These are phyloP conservation scores for Eucidaris tribuloides DNA, from an alignment of 35 echinoderm and acorn worm genomes.

Conservation along the genomic window DNA sequence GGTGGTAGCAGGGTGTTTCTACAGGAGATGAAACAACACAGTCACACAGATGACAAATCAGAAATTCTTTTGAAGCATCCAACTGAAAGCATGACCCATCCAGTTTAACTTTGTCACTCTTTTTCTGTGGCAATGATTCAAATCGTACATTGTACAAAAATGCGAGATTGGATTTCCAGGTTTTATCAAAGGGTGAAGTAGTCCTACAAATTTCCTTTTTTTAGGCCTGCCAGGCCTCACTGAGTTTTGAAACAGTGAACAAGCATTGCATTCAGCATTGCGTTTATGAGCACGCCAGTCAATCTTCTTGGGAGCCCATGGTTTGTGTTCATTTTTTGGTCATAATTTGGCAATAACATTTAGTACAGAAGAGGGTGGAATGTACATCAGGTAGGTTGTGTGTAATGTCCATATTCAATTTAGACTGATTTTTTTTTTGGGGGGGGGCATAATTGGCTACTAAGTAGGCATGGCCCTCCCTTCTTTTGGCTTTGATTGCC, in stretches of 20 bases:
- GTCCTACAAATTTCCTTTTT: background rate
- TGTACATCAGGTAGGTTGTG: background rate
- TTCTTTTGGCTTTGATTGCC: background rate
- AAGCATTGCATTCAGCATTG: background rate
- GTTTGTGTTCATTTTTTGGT: background rate
- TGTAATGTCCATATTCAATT: background rate
- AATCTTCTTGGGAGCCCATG: conserved; percentile 13
- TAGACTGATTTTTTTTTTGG: background rate
- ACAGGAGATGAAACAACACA: background rate
- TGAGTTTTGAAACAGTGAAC: background rate
- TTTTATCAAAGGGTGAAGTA: background rate
- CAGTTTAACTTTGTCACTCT: background rate
- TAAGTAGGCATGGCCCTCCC: background rate
- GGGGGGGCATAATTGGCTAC: conserved; percentile 2
- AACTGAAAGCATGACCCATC: background rate
- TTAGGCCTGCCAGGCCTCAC: background rate
- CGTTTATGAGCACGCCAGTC: background rate
- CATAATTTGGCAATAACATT: background rate
- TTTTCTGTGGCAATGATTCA: background rate
- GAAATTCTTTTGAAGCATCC: background rate
- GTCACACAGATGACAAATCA: background rate
- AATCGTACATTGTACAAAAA: background rate
- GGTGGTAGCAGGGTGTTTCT: background rate
- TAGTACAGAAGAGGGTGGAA: background rate
- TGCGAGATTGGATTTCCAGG: background rate